Evolutionary conservation across 2,888 invertebrate genomes (phyloP), one percentile per base, ranked within the genome.

Genomic region (Apoda limacodes): DNA sequence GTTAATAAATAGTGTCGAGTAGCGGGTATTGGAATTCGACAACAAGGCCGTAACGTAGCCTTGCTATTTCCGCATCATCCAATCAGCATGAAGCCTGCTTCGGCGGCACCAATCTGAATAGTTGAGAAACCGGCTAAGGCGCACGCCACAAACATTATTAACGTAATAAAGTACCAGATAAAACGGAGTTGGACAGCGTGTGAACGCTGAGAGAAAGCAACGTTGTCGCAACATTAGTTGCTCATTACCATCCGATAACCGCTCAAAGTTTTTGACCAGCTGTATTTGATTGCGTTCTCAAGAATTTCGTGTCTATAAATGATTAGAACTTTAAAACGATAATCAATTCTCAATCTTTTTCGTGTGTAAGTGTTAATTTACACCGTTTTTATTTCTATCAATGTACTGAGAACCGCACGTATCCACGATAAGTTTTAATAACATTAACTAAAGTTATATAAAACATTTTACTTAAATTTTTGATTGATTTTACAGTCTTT

Each of bases 101-200:
- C 55, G 58, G 48, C 51, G 53, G 54, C 57, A 56, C 57, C 57
- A 62, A 69, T 67, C 64, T 55, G 60, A 61, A 65, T 61, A 64
- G 58, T 55, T 46, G 58, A 52, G 56, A 62, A 72, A 76, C 74
- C 76, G 74, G 76, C 68, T 60, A 53, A 57, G 62, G 64, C 70
- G 56, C 64, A 65, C 60, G 70, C 72, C 69, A 66, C 71, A 64
- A 61, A 64, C 62, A 61, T 69, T 72, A 75, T 71, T 74, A 75
- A 65, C 59, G 66, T 66, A 64, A 75, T 78, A 76, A 78, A 75
- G 58, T 71, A 68, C 68, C 65, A 69, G 75, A 75, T 76, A 75
- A 70, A 74, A 64, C 65, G 62, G 61, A 60, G 48, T 55, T 59
- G 50, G 78, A 78, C 78, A 76, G 78, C 78, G 78, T 80, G 78